Evolutionary conservation across 2,888 invertebrate genomes (phyloP).

Genomic region (Tipula confusa): DNA sequence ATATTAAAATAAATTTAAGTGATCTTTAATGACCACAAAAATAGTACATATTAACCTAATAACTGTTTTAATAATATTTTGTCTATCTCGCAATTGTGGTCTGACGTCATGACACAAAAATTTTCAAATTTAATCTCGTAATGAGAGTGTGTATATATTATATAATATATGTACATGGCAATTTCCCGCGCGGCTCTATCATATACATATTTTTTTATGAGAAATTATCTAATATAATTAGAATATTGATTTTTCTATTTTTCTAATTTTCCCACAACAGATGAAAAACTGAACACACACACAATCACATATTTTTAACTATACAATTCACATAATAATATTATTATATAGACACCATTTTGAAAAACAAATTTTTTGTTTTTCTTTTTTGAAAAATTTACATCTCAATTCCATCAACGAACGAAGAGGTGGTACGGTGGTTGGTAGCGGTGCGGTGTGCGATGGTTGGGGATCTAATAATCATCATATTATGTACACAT

Average conservation of each 20-base stretch:
- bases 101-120: neutral
- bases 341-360: constrained; percentile 25
- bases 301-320: neutral
- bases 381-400: neutral
- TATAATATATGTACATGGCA: neutral
- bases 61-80: neutral
- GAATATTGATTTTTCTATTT: constrained; percentile 20
- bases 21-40: neutral
- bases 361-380: neutral
- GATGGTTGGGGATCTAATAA: neutral
- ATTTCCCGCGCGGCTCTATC: neutral
- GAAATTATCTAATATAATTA: constrained; percentile 3
- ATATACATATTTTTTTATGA: neutral
- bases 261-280: neutral
- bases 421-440: neutral
- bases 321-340: neutral
- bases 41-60: neutral
- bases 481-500: neutral
- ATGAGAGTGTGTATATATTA: too few relatives aligned
- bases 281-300: neutral
- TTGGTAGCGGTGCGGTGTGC: neutral
- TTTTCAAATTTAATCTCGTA: neutral
- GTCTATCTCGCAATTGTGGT: neutral
- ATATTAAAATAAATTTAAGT: neutral
- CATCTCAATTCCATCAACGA: constrained; percentile 5